Base-by-base conservation (phyloP, 2,888 invertebrate species). In the Rhingia campestris region DNA sequence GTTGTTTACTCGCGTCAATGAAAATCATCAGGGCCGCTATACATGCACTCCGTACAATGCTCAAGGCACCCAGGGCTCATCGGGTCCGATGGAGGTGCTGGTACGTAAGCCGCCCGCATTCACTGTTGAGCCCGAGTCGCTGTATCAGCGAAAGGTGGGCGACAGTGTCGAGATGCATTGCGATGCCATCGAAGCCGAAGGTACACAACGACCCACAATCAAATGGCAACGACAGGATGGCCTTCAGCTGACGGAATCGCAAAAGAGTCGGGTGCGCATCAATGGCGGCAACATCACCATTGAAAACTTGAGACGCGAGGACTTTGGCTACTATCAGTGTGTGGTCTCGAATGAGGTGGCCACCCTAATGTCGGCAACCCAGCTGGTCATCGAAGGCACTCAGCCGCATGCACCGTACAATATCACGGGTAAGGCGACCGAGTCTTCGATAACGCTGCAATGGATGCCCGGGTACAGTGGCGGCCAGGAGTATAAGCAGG, bases 371-470 rank as follows among this genome's bases (percentile, higher is more conserved):
- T 95, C 97, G 22, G 95, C 96, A 87, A 97, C 97, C 61, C 97
- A 97, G 90, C 92, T 97, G 81, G 96, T 97, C 87, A 96, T 97
- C 87, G 97, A 97, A 92, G 98, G 98, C 84, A 98, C 98, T 12
- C 97, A 98, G 89, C 98, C 98, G 12, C 98, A 99, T 92, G 98
- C 99, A 51, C 99, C 99, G 0, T 97, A 97, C 93, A 99, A 99
- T 92, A 94, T 99, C 80, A 96, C 97, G 33, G 98, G 97, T 45
- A 95, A 95, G 56, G 96, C 97, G 51, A 96, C 96, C 0, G 96
- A 97, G 92, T 98, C 97, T 91, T 95, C 97, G 82, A 98, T 98
- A 80, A 96, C 96, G 64, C 92, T 99, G 74, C 94, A 95, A 86
- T 99, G 99, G 98, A 93, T 97, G 91, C 98, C 99, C 9, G 98